Percentiles rank a stretch among this genome's conserved stretches.
phyloP scores from a whole-genome alignment of 2,888 invertebrate genomes.

The Drosophila maculinotata region DNA sequence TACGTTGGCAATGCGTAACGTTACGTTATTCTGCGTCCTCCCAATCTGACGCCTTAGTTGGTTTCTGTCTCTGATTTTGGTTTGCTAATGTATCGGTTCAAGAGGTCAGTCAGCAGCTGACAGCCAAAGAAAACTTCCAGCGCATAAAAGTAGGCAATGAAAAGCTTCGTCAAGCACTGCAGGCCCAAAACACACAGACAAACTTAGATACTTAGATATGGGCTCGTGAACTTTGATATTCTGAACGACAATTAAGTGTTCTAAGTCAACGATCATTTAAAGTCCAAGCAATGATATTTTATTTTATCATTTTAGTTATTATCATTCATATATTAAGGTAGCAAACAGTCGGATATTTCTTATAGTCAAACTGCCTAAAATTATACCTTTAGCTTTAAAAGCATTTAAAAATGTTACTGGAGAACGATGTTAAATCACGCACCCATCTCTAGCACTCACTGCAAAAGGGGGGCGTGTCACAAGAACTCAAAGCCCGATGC shows the following conservation, averaged over 20 bases:
- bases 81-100: constrained; percentile 77
- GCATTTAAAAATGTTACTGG: no score
- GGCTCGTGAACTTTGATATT: constrained; percentile 6
- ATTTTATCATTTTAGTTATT: no score
- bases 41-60: constrained; percentile 3
- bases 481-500: constrained; percentile 67
- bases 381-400: no score
- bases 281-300: no score
- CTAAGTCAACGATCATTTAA: no score
- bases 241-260: background rate
- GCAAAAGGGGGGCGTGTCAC: constrained; percentile 49
- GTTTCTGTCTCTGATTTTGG: constrained; percentile 68
- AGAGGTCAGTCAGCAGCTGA: constrained; percentile 70
- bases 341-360: no score
- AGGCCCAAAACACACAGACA: constrained; percentile 5
- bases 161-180: constrained; percentile 50
- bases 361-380: no score
- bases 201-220: constrained; percentile 6
- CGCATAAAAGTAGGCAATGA: constrained; percentile 61
- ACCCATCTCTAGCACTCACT: constrained; percentile 34
- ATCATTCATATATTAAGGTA: no score
- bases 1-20: constrained; percentile 36
- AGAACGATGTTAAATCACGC: constrained; percentile 30
- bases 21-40: constrained; percentile 20
- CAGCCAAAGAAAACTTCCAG: constrained; percentile 60